Evolutionary conservation across 2,113 vertebrate species (phyloP).

Genomic region (Zosterops japonicus): DNA sequence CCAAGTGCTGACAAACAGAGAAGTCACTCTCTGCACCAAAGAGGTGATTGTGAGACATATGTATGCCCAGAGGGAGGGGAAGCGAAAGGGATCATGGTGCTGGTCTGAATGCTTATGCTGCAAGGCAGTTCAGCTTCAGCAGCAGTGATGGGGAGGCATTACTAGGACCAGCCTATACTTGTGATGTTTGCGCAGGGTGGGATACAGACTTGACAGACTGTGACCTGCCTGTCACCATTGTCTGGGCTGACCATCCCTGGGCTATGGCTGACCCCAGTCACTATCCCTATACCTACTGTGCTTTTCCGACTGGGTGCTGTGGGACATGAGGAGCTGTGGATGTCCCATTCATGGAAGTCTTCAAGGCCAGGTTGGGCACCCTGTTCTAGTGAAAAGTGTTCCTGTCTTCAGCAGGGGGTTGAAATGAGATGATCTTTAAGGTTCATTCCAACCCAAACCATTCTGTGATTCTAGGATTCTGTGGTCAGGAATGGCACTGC

Average conservation of each 20-base stretch:
- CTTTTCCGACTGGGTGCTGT: background rate
- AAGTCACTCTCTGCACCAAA: background rate
- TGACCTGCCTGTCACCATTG: fast-evolving
- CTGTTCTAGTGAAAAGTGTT: background rate
- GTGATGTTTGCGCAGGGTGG: background rate
- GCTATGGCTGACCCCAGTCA: background rate
- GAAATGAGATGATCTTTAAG: background rate
- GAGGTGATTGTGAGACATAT: fast-evolving
- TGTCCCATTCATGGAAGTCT: background rate
- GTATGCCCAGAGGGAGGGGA: background rate
- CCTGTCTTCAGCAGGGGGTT: background rate
- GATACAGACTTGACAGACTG: background rate
- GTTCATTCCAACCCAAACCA: background rate
- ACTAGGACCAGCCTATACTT: background rate
- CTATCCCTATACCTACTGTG: background rate
- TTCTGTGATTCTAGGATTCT: background rate
- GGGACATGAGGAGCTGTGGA: background rate
- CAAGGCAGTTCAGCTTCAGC: background rate
- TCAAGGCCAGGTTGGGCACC: background rate
- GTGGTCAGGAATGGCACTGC: background rate
- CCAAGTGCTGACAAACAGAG: background rate
- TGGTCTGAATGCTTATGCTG: fast-evolving
- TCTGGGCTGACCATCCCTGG: background rate
- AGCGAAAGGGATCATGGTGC: background rate
- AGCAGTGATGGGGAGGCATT: background rate